Base-by-base conservation (phyloP, 2,113 vertebrate species). In the Coturnix japonica region DNA sequence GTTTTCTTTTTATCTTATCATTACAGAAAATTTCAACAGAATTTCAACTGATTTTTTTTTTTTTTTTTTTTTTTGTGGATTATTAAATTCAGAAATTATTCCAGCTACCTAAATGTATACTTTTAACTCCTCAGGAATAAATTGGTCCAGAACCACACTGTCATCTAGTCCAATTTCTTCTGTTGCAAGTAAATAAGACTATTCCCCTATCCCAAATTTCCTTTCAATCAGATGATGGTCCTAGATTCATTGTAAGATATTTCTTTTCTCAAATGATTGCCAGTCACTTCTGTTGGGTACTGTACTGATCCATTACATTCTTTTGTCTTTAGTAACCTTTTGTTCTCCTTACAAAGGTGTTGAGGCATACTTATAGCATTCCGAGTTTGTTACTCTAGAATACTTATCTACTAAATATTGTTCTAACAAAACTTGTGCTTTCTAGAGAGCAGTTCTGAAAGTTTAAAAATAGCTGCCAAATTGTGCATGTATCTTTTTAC, bases 1-100 rank as follows among this genome's bases (percentile, higher is more conserved):
- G 51, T 51, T 75, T 91, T 72, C 19, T 11, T 84, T 81, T 81
- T 72, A 61, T 85, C 51, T 35, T 66, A 87, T 44, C 37, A 5
- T 37, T 65, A 6, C 19, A 46, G 56, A 43, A 20, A 92, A 41
- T 76, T 82, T 76, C 73, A 70, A 81, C 46, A 82, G 74, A 73
- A 57, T 51, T 76, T 53, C 26, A 53, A 49, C 22, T 25, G 47
- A 49, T 25, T 49, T 49, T 49, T 89, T 79, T 3, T n/a, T 83
- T 77, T 73, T 25, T 25, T 49, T 49, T 49, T 89, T 79, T 3
- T n/a, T 83, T 77, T 73, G 4, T 22, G 5, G 3, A 4, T 85
- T 81, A 67, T 81, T 81, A 56, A 74, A 83, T 88, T 87, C 65
- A 61, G n/a, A 11, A 4, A 44, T 51, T 4, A 71, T 84, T 87